Evolutionary conservation across 1,140 invertebrate genomes (phyloP).

Genomic region (Hycleus cichorii): DNA sequence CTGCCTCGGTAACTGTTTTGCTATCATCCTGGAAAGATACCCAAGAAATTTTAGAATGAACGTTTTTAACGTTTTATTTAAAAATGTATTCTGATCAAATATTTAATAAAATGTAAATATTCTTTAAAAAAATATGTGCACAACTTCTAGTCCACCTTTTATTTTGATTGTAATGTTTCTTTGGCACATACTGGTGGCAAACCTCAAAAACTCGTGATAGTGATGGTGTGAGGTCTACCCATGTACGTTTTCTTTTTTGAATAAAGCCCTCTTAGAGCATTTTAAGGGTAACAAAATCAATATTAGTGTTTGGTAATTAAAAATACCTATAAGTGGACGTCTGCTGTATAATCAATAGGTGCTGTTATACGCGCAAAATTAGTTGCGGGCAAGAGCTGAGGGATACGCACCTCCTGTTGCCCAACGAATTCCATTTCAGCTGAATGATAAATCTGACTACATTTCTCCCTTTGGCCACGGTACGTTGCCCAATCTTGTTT

Average conservation of each 20-base stretch:
- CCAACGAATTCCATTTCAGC: slow-evolving; percentile 39
- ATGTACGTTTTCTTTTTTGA: too few relatives aligned
- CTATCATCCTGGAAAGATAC: slow-evolving; percentile 41
- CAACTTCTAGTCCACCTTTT: neutral
- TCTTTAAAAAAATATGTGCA: slow-evolving; percentile 4
- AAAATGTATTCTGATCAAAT: slow-evolving; percentile 14
- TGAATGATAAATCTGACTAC: slow-evolving; percentile 35
- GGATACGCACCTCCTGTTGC: slow-evolving; percentile 42
- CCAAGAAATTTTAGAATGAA: slow-evolving; percentile 26
- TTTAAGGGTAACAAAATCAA: too few relatives aligned
- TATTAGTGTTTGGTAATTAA: slow-evolving; percentile 1
- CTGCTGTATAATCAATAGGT: slow-evolving; percentile 41
- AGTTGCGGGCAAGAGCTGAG: slow-evolving; percentile 38
- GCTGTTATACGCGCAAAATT: slow-evolving; percentile 35
- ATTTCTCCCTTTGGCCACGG: slow-evolving; percentile 37
- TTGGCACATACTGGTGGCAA: neutral
- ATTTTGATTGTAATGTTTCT: neutral
- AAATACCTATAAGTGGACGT: slow-evolving; percentile 41
- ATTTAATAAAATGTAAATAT: slow-evolving; percentile 5
- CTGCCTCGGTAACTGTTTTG: slow-evolving; percentile 37
- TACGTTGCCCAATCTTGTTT: slow-evolving; percentile 38
- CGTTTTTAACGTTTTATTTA: slow-evolving; percentile 9
- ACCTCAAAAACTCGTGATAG: too few relatives aligned
- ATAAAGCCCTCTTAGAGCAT: too few relatives aligned
- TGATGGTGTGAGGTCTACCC: too few relatives aligned